Evolutionary conservation across 2,797 vertebrate genomes (phyloP).

Genomic region (Microchirus variegatus): DNA sequence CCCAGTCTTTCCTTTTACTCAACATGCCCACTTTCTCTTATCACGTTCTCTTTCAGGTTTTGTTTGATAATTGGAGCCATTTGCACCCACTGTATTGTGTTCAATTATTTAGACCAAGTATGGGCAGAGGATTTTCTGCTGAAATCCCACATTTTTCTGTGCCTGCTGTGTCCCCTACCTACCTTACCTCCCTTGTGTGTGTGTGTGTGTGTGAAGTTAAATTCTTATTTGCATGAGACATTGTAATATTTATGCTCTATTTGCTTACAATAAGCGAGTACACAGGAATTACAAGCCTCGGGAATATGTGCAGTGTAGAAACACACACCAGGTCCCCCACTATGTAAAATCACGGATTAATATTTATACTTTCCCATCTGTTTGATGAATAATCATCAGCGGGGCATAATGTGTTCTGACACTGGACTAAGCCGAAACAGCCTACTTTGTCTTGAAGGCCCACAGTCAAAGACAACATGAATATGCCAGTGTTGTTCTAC

Average conservation of each 20-base stretch:
- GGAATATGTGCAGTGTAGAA: constrained; percentile 41
- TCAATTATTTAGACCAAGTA: not conserved
- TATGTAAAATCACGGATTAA: constrained; percentile 56
- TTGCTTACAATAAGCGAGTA: constrained; percentile 33
- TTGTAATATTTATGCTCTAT: constrained; percentile 30
- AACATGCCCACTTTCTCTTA: constrained; percentile 30
- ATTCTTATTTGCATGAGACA: constrained; percentile 30
- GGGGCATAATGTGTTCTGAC: constrained; percentile 40
- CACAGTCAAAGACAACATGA: constrained; percentile 26
- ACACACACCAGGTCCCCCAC: constrained; percentile 33
- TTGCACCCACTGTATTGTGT: constrained; percentile 3
- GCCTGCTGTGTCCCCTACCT: not conserved
- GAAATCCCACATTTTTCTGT: constrained; percentile 1
- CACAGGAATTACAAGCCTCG: constrained; percentile 29
- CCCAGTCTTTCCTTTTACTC: constrained; percentile 57
- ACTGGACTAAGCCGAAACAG: constrained; percentile 34
- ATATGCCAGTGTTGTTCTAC: not conserved
- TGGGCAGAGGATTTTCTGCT: not conserved
- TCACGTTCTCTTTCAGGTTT: constrained; percentile 22
- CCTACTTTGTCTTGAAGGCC: constrained; percentile 38
- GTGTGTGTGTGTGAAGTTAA: constrained; percentile 13
- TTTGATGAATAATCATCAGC: constrained; percentile 56
- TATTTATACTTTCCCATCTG: constrained; percentile 58
- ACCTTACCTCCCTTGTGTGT: not conserved
- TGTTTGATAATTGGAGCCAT: constrained; percentile 14